Conservation (phyloP, 2,113 vertebrate species). For the Rousettus leschenaultii region DNA sequence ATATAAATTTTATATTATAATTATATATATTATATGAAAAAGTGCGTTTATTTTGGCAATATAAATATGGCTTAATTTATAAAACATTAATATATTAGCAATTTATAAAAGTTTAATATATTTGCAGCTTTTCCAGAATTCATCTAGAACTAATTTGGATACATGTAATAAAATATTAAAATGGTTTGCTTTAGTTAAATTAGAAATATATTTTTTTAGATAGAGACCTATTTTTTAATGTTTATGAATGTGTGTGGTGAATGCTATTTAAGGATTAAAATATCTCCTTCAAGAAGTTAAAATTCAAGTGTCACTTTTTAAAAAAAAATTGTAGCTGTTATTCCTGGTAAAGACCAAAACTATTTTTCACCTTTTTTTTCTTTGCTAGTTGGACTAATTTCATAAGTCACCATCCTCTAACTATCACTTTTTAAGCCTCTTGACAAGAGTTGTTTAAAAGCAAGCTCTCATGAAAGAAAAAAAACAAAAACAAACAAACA, state of each 20-base stretch:
- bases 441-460: conserved; percentile 3
- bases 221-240: background rate
- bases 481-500: background rate
- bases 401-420: background rate
- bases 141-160: background rate
- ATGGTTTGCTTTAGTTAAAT: background rate
- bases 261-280: background rate
- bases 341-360: conserved; percentile 2
- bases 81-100: background rate
- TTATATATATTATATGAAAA: background rate
- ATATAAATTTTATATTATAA: background rate
- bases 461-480: background rate
- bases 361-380: background rate
- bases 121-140: background rate
- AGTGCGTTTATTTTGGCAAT: background rate
- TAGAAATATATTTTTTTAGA: background rate
- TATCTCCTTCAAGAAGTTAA: background rate
- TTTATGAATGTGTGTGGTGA: background rate
- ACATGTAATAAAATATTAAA: background rate
- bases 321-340: background rate
- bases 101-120: background rate
- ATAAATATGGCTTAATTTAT: background rate
- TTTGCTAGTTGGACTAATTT: background rate
- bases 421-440: background rate
- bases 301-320: background rate